Evolutionary conservation across 1,140 invertebrate species (phyloP), one percentile per base, ranked within the genome.

Genomic region (Limonius californicus): DNA sequence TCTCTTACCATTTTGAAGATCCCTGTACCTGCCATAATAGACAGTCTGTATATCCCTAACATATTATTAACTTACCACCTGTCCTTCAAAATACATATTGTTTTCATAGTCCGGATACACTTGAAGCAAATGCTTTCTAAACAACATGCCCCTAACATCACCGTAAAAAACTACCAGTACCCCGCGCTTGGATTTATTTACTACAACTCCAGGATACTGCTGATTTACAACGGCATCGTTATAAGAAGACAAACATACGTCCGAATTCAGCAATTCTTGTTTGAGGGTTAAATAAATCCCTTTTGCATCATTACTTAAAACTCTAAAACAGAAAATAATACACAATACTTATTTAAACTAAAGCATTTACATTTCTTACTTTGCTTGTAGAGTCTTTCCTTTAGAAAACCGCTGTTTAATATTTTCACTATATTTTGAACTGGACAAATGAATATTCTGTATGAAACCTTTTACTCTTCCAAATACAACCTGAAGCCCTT

Each of bases 21-120:
- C n/a, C n/a, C n/a, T n/a, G n/a, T n/a, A n/a, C n/a, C n/a, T n/a
- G n/a, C n/a, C n/a, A n/a, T n/a, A n/a, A n/a, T n/a, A n/a, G n/a
- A n/a, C n/a, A n/a, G n/a, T n/a, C n/a, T n/a, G n/a, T n/a, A n/a
- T n/a, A n/a, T n/a, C n/a, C n/a, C n/a, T n/a, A n/a, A n/a, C n/a
- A n/a, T n/a, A n/a, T n/a, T n/a, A n/a, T n/a, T n/a, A 64, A 77
- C 77, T 80, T 71, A 86, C 79, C 20, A 85, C 83, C 74, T 88
- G 82, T 30, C 87, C 88, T 7, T 80, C 62, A 32, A 82, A 80
- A 68, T 85, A 86, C 15, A 77, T 74, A 61, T 79, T 74, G 59
- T 77, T 21, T 59, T 82, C 69, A 66, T 12, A 63, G 63, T 0
- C 81, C 61, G 0, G 77, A 77, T 19, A 81, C 70, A 47, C 78